Percentiles rank a stretch among this genome's conserved stretches.
phyloP scores from a whole-genome alignment of 1,140 invertebrate genomes.

The Drosophila nikananu region DNA sequence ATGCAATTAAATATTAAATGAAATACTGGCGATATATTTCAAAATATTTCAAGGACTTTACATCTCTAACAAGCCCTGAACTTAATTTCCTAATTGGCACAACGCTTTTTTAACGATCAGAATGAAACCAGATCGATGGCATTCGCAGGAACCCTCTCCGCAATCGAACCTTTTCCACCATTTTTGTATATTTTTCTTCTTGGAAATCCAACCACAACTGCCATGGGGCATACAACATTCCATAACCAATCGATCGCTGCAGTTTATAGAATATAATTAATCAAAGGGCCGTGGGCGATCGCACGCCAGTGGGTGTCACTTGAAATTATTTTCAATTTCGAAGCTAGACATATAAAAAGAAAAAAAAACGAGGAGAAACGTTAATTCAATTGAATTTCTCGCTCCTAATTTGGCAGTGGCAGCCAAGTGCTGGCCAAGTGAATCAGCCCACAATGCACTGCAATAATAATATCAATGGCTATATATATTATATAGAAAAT shows the following conservation, averaged over 20 bases:
- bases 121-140: conserved; percentile 7
- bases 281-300: conserved; percentile 37
- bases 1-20: neutral
- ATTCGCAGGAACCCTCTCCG: conserved; percentile 5
- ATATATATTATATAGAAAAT: conserved; percentile 24
- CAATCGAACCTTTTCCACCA: conserved; percentile 11
- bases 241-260: conserved; percentile 38
- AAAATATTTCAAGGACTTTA: no score
- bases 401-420: conserved; percentile 68
- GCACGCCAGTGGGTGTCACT: conserved; percentile 32
- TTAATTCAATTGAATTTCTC: conserved; percentile 77
- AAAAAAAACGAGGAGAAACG: neutral
- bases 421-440: conserved; percentile 45
- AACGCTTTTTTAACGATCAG: neutral
- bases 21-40: neutral
- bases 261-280: conserved; percentile 42
- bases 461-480: conserved; percentile 45
- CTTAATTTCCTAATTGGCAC: neutral
- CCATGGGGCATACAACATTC: conserved; percentile 9
- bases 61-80: neutral
- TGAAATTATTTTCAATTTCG: conserved; percentile 73
- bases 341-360: conserved; percentile 6
- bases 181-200: neutral
- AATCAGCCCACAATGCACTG: conserved; percentile 68
- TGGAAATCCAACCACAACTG: conserved; percentile 10